Evolutionary conservation across 2,113 vertebrate species (phyloP), one percentile per base, ranked within the genome.

Genomic region (Triplophysa siluroides): DNA sequence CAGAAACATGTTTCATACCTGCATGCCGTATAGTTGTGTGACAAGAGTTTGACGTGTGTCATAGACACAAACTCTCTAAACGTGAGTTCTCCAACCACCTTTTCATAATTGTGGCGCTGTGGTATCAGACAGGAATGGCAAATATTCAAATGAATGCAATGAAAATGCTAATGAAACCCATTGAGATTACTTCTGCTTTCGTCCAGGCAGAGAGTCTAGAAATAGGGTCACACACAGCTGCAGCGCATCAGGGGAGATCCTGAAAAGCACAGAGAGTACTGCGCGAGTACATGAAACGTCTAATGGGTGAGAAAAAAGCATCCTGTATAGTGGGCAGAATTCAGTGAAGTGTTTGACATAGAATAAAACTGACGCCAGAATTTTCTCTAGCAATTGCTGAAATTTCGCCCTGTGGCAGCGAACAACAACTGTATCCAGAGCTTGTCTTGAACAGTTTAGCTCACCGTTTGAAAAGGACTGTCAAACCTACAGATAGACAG

Each of bases 211-310:
- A 73, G 43, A 76, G 63, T 63, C 63, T 63, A 41, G 58, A 81
- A 83, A 83, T n/a, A 77, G 60, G 76, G 81, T 76, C 81, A 83
- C 21, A 58, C 75, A 61, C 43, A 72, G 66, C 63, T 60, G 56
- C 29, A 58, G 29, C 52, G 64, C 47, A 83, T 24, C 66, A 71
- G 68, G 76, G 65, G 71, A 82, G 76, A 76, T 29, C 8, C 75
- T 67, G 71, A 82, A 73, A 81, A 74, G 63, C 63, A 82, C 67
- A 79, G 61, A 65, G 41, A 77, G 67, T 69, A 33, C 78, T 67
- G 26, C 45, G 52, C 67, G 73, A 68, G n/a, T 65, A 83, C 74
- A 80, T 75, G 21, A 62, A 72, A 78, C 14, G 26, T 47, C 26
- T 72, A 62, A 79, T 76, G 80, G 60, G 45, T 5, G 61, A 60